phyloP scores from a whole-genome alignment of 2,797 vertebrate genomes.

The Notolepis coatsorum region DNA sequence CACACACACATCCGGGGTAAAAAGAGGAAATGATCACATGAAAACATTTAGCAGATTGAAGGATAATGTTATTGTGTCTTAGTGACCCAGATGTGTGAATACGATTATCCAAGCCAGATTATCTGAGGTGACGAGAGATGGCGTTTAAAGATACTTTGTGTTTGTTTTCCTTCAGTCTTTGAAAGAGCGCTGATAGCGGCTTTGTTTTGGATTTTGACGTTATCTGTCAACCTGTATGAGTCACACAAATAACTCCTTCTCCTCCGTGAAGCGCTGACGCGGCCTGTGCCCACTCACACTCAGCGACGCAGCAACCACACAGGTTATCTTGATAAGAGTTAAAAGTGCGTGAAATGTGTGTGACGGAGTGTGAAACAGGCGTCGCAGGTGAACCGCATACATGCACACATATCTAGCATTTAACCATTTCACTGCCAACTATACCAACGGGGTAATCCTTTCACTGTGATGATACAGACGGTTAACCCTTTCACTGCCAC shows the following conservation, averaged over 20 bases:
- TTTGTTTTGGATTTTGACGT: slow-evolving; percentile 39
- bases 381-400: too few species aligned
- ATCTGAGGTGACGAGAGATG: slow-evolving; percentile 64
- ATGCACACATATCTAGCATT: too few species aligned
- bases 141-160: slow-evolving; percentile 42
- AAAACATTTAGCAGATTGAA: slow-evolving; percentile 73
- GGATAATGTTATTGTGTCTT: slow-evolving; percentile 68
- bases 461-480: too few species aligned
- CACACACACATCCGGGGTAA: too few species aligned
- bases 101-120: slow-evolving; percentile 64
- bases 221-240: slow-evolving; percentile 36
- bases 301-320: too few species aligned
- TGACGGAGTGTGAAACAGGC: too few species aligned
- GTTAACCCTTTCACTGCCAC: too few species aligned
- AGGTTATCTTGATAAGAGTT: too few species aligned
- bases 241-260: neutral
- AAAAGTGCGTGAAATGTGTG: too few species aligned
- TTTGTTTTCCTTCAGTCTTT: slow-evolving; percentile 53
- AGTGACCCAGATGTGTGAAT: slow-evolving; percentile 54
- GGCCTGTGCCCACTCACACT: too few species aligned
- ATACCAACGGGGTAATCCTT: too few species aligned
- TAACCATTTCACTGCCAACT: too few species aligned
- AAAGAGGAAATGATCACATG: slow-evolving; percentile 17
- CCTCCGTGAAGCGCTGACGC: neutral
- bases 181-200: slow-evolving; percentile 40